Base-by-base conservation (phyloP, 2,888 invertebrate species). In the Fragum fragum region DNA sequence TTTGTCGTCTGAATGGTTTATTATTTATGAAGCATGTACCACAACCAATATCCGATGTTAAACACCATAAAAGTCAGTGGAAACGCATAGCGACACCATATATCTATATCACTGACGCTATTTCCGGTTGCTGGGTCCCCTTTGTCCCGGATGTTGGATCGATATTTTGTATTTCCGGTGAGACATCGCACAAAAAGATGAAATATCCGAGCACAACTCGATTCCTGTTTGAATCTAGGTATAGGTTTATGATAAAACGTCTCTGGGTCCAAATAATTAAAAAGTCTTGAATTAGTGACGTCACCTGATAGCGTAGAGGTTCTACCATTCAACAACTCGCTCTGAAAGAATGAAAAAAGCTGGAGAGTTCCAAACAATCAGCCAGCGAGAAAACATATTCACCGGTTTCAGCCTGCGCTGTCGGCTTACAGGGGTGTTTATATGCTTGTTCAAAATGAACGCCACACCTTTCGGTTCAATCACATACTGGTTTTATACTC, bases 61-160 rank as follows among this genome's bases (percentile, higher is more conserved):
- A 98, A 96, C 0, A 98, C 94, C 0, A 97, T 96, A 93, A 98
- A 98, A 0, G 98, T 97, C n/a, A 97, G 96, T 1, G 97, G 97
- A 92, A 97, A 97, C 32, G 97, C 96, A 57, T 97, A 95, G 61
- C 97, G 95, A 0, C 98, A 97, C 0, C 97, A 96, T 88, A 96
- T 96, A 94, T 97, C 97, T 85, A 97, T 97, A 94, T 96, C 96
- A 83, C 97, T 97, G 1, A 97, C 97, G 26, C 97, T 97, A 94
- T 97, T 97, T 90, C 89, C 89, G 14, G 74, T 57, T 39, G 87
- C 85, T 5, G 83, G 74, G 42, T 89, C 88, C 0, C 88, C 87
- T 9, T 77, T 74, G 53, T 83, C 73, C 21, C 85, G 76, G 29
- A 86, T 83, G 66, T 85, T 75, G 29, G 85, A 79, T 14, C 89